Conservation (phyloP, 2,888 invertebrate species). For the Eristalinus sepulchralis region DNA sequence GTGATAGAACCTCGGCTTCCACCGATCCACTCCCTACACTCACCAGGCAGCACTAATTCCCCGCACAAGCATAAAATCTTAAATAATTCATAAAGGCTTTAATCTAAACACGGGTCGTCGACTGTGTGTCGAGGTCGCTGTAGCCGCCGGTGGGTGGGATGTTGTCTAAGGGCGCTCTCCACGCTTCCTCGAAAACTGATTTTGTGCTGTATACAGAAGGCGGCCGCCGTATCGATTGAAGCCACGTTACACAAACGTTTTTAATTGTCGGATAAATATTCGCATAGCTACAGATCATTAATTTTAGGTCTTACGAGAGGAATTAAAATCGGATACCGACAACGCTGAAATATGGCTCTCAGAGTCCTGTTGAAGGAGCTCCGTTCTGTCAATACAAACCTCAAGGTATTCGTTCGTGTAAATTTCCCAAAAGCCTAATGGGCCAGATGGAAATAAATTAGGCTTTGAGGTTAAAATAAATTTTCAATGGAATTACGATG, state of each 20-base stretch:
- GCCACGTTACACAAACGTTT: conserved; percentile 23
- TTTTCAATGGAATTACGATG: conserved; percentile 3
- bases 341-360: conserved; percentile 36
- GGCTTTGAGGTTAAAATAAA: conserved; percentile 26
- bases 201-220: conserved; percentile 4
- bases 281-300: conserved; percentile 45
- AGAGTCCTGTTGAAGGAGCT: background rate
- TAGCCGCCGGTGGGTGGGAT: conserved; percentile 11
- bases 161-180: conserved; percentile 31
- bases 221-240: conserved; percentile 13
- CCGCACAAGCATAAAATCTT: conserved; percentile 59
- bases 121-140: conserved; percentile 13
- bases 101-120: conserved; percentile 60
- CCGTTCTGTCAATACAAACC: background rate
- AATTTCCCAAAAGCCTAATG: conserved; percentile 1
- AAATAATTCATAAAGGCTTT: conserved; percentile 70
- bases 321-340: conserved; percentile 43
- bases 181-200: conserved; percentile 37
- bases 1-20: background rate
- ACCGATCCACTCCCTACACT: background rate
- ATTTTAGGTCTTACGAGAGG: conserved; percentile 44
- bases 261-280: conserved; percentile 60
- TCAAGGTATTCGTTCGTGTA: conserved; percentile 14
- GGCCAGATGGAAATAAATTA: conserved; percentile 32
- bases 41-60: conserved; percentile 6